Conservation (phyloP, 2,113 vertebrate species). For the Gymnogyps californianus region DNA sequence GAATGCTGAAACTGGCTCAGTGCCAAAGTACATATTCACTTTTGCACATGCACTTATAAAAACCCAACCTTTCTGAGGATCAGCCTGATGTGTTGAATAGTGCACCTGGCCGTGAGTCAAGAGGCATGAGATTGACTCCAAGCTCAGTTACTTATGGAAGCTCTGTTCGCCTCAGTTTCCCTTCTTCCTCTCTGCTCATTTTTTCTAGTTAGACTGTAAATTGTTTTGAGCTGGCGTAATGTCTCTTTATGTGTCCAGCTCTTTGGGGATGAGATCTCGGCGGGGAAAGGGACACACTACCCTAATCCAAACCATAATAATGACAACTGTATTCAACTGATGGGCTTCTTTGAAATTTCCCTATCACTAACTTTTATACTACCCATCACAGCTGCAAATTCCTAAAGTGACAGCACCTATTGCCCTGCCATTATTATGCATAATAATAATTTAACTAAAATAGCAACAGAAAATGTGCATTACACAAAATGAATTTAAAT, state of each 20-base stretch:
- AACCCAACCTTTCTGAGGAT: background rate
- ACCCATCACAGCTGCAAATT: conserved; percentile 16
- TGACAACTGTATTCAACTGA: background rate
- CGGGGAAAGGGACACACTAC: background rate
- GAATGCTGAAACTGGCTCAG: background rate
- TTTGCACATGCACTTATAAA: background rate
- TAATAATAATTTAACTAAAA: conserved; percentile 67
- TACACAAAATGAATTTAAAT: conserved; percentile 65
- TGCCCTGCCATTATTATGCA: conserved; percentile 45
- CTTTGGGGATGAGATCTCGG: background rate
- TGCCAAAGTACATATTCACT: conserved; percentile 3
- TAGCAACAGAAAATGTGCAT: conserved; percentile 48
- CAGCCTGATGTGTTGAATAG: background rate
- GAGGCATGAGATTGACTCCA: background rate
- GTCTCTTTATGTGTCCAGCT: background rate
- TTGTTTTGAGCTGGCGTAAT: background rate
- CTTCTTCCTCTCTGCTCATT: background rate
- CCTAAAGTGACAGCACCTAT: conserved; percentile 51
- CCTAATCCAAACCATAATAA: background rate
- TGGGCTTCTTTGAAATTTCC: conserved; percentile 13
- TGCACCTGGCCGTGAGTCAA: background rate
- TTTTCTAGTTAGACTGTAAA: background rate
- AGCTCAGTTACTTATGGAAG: background rate
- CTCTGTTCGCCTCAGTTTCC: background rate
- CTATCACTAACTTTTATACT: conserved; percentile 24